Base-by-base conservation (phyloP, 2,888 invertebrate genomes). In the Drosophila nigricruria region DNA sequence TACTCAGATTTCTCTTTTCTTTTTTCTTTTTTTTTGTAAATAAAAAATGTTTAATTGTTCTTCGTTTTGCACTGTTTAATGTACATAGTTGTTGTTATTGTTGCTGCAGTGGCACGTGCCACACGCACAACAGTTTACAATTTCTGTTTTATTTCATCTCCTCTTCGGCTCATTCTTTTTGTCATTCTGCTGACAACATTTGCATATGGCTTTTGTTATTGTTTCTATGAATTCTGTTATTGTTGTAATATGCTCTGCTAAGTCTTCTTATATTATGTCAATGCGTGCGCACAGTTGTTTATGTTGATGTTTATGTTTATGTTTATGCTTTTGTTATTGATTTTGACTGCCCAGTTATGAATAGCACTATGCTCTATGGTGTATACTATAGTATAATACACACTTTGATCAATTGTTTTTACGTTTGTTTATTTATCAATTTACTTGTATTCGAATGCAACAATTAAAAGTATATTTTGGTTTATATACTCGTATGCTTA, bases 21-120 rank as follows among this genome's bases (percentile, higher is more conserved):
- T 20, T 42, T 34, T 42, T 10, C 14, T 32, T 63, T n/a, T 68
- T 60, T 63, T 62, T 45, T 67, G 73, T 68, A 71, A 85, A 79
- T 70, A 82, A 84, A 80, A 79, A 79, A 73, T 54, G 3, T 83
- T 84, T 86, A 83, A 78, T 88, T 69, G 77, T 82, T 82, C 75
- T 77, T 77, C 66, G 23, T 56, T 70, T 79, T 70, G 58, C 72
- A 73, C 38, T 54, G 23, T 67, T 63, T 50, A 77, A 80, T 80
- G 59, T 73, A 79, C 70, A 74, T 74, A 71, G 67, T 73, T 65
- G 14, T 45, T 66, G 45, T 52, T 59, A n/a, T 36, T 50, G 36
- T 42, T 57, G 56, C 43, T 52, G 38, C 50, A 60, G 63, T 45
- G 10, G 43, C 45, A 47, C 50, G 32, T 71, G 56, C 32, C 14